Base-by-base conservation (phyloP, 2,888 invertebrate species). In the Abrostola triplasia region DNA sequence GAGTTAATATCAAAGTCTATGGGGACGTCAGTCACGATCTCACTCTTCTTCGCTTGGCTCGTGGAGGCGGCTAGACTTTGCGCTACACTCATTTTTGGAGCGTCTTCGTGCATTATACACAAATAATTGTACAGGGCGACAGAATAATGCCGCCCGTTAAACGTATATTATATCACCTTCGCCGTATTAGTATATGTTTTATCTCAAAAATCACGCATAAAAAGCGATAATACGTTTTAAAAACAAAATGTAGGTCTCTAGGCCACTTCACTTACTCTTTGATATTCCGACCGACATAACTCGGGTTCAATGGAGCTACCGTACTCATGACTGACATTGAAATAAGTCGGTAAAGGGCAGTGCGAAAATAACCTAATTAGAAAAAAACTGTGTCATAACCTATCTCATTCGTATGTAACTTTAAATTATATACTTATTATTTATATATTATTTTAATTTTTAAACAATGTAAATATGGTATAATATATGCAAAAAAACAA, bases 201-300 rank as follows among this genome's bases (percentile, higher is more conserved):
- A 95, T 95, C 95, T 89, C 95, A 95, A 95, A 95, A 95, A 95
- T 86, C 94, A 95, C 84, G 83, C 85, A 81, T 85, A 81, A 83
- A 85, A 83, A 86, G 84, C 85, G 86, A 85, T 88, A 88, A 86
- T 84, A 80, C 79, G 85, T 81, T 87, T 89, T 88, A 87, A 89
- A 89, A 92, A 90, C 90, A 90, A 91, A 97, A 97, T 97, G 96
- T 97, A 97, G 97, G 97, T 97, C 97, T 97, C 96, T 97, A 97
- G 97, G 97, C 96, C 97, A 97, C 97, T 97, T 96, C 96, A 96
- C 96, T 96, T 97, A 96, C 96, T 93, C 96, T 96, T 96, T 96
- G 96, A 96, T 96, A 96, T 96, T 96, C 95, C 95, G 96, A 96
- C 96, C 95, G 96, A 96, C 96, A 95, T 95, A 95, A 96, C 96